Base-by-base conservation (phyloP, 1,140 invertebrate species). In the Camponotus pennsylvanicus region DNA sequence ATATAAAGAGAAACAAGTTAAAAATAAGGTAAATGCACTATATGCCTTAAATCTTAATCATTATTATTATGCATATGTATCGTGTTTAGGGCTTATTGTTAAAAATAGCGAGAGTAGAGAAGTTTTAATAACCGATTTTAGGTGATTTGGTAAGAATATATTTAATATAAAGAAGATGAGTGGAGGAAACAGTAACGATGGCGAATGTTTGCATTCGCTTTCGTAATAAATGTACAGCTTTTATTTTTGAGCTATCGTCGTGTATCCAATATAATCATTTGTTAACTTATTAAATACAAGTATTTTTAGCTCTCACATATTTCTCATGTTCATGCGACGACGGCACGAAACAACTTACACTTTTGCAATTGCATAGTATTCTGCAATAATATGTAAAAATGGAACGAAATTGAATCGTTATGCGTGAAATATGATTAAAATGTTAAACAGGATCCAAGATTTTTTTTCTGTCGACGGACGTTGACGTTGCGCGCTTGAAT, bases 271-370 rank as follows among this genome's bases (percentile, higher is more conserved):
- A 90, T 93, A 92, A 86, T 90, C 80, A 91, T 92, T 91, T 85
- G 83, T 91, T 90, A 92, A 91, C 88, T 91, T 90, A 89, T 90
- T 93, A 92, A 92, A 93, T 93, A 93, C 91, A 93, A 91, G 83
- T 90, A 87, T 70, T 79, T 34, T 40, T 76, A 66, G 66, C 55
- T 67, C 13, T 83, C 70, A 57, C 73, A 40, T 32, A 3, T 69
- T 67, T 84, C 18, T 70, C 27, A 66, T 7, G 63, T 42, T 59
- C 76, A 42, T 42, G 63, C 37, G 32, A 59, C 1, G 27, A 27
- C n/a, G 37, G 76, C 83, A 70, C 59, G 55, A 70, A 59, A 55
- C 32, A 15, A 59, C 45, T 75, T 67, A 40, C 82, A 82, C 57
- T 84, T 27, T 52, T 75, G 32, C 80, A 45, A 9, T 21, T 42